Evolutionary conservation across 2,888 invertebrate genomes (phyloP), one percentile per base, ranked within the genome.

Genomic region (Rhimphoctona megacephalus): DNA sequence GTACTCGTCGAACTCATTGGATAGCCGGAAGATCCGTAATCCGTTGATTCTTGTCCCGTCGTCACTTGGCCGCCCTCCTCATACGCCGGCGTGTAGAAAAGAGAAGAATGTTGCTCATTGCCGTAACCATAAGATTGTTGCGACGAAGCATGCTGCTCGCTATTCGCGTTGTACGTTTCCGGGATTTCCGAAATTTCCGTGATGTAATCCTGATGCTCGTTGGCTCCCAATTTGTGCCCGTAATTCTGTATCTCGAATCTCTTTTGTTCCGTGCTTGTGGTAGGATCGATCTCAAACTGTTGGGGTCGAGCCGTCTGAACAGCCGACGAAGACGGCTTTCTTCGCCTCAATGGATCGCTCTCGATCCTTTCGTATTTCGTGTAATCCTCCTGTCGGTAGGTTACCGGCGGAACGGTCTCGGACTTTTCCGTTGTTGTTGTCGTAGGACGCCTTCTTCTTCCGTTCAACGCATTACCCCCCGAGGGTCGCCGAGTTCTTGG

Each of bases 341-440:
- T 61, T 83, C 85, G 78, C 49, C 83, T 83, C 30, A 69, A 30
- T 7, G 77, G 54, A 4, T 85, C 86, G 33, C 52, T 79, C 72
- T 86, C 81, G 22, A 54, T 66, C 25, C 87, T 86, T 33, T 87
- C 81, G 73, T 87, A 87, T 36, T 54, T 86, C 52, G 79, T 67
- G 11, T 83, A 77, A 49, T 86, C 84, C 57, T 70, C 69, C 39
- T 78, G 74, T 36, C 70, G 85, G 36, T 87, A 78, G 11, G 70
- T 85, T 19, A 76, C 69, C 67, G 83, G 81, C 43, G 46, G 39
- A 22, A 39, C 54, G 2, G 81, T 79, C n/a, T 88, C 83, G 36
- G 85, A 79, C 52, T 85, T 72, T 61, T 85, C 86, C 14, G 90
- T 88, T 61, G 85, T 87, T 22, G 90, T 88, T 22, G 87, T 86